Evolutionary conservation across 2,797 vertebrate genomes (phyloP), one percentile per base, ranked within the genome.

Genomic region (Chelidonichthys spinosus): DNA sequence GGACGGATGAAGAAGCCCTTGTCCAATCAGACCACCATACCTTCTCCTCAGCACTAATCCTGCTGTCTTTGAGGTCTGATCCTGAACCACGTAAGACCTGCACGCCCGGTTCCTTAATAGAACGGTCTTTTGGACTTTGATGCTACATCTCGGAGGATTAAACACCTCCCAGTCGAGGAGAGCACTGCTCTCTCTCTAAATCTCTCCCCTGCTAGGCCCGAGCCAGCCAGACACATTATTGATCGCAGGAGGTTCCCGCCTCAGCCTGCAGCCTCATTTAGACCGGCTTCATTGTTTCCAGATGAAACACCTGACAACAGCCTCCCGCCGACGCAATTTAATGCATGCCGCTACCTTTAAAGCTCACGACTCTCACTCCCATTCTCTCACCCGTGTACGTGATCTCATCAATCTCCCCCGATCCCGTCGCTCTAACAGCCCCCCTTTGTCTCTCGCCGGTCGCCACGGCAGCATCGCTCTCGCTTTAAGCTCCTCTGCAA

Each of bases 251-350:
- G 78, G 66, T 65, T 50, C 71, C 59, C 35, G 40, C 73, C 69
- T 80, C 81, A 78, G 75, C 75, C 78, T 18, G 72, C 71, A 61
- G 85, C 78, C 84, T 88, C 85, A 89, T 91, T 91, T 88, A 79
- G 77, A 54, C 33, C 54, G 6, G 59, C 87, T 76, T 68, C 82
- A 72, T 77, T 84, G 79, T 44, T 89, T 85, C 74, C 74, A 88
- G 85, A 92, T 71, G 58, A 90, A 91, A 69, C 58, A 40, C 70
- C 73, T 64, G 25, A 70, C 84, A 77, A 87, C 76, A 75, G 39
- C 72, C 49, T 75, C 83, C 74, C 52, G 56, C 76, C 55, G 80
- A 63, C 32, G 82, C 84, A 86, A 91, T 83, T 87, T 80, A 87
- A 87, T 85, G 81, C 78, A 87, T 33, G 59, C 81, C 70, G 56